A percentile compares a stretch with the other conserved stretches of the same genome.
These are phyloP conservation scores for Acrobasis repandana DNA, from an alignment of 2,888 invertebrate species.

Conservation along the genomic window DNA sequence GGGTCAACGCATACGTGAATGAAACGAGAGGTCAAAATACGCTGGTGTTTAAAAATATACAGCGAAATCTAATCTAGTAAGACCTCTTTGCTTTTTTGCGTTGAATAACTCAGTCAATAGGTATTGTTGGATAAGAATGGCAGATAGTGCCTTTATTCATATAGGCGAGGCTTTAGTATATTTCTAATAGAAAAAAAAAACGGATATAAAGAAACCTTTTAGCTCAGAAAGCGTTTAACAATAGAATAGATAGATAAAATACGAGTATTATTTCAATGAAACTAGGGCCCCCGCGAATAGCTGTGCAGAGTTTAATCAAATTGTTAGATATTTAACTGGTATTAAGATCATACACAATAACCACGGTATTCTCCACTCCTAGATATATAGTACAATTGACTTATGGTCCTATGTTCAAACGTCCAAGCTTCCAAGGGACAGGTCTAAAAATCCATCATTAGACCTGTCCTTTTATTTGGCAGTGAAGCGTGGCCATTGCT, in stretches of 20 bases:
- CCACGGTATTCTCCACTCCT: no score
- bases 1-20: constrained; percentile 25
- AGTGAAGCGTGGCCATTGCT: no score
- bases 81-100: constrained; percentile 13
- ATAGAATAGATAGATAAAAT: constrained; percentile 2
- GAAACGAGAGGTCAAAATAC: constrained; percentile 14
- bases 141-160: constrained; percentile 12
- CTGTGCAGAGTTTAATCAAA: no score
- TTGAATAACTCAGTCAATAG: constrained; percentile 8
- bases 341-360: no score
- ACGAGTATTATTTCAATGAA: background rate
- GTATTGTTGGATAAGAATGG: constrained; percentile 17
- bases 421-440: no score
- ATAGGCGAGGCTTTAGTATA: constrained; percentile 13
- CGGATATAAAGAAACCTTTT: constrained; percentile 11
- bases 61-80: background rate
- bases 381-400: no score
- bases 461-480: no score
- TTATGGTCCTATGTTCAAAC: no score
- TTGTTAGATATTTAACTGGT: no score
- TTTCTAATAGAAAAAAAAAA: constrained; percentile 13
- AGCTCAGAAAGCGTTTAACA: constrained; percentile 6
- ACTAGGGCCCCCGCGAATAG: no score
- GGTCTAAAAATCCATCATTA: no score
- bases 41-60: background rate